A percentile compares a stretch with the other conserved stretches of the same genome.
Conservation (phyloP, 2,888 invertebrate species). For the Scrobipalpa costella region DNA sequence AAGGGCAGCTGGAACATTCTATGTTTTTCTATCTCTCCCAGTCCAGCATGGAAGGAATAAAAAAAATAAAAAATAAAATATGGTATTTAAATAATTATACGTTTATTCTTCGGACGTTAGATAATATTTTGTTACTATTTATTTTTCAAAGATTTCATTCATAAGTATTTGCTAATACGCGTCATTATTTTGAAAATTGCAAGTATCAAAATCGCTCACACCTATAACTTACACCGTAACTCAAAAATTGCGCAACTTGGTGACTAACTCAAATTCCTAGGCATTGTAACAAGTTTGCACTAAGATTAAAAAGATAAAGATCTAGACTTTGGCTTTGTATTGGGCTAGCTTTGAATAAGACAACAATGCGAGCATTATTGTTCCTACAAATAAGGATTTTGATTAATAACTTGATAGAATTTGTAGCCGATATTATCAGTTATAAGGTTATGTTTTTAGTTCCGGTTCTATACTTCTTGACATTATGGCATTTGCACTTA, state of each 20-base stretch:
- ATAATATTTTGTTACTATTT: no score
- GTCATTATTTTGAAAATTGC: no score
- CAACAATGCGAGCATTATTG: slow-evolving; percentile 9
- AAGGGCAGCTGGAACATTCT: no score
- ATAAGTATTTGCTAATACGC: no score
- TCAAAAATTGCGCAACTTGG: slow-evolving; percentile 4
- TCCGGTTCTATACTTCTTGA: no score
- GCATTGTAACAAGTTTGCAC: not conserved
- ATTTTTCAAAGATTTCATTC: no score
- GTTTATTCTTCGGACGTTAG: no score
- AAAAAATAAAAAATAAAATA: no score
- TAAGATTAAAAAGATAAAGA: slow-evolving; percentile 19
- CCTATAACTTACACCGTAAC: not conserved
- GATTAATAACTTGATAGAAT: not conserved
- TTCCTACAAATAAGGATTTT: not conserved
- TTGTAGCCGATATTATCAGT: not conserved
- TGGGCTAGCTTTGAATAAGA: not conserved
- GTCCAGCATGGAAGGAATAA: no score
- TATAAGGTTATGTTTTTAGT: not conserved
- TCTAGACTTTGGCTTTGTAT: not conserved
- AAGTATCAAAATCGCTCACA: slow-evolving; percentile 5
- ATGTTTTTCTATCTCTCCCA: no score
- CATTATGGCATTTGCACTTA: no score
- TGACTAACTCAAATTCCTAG: slow-evolving; percentile 14
- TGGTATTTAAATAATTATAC: no score